Base-by-base conservation (phyloP, 1,140 invertebrate species). In the Meloidogyne exigua region DNA sequence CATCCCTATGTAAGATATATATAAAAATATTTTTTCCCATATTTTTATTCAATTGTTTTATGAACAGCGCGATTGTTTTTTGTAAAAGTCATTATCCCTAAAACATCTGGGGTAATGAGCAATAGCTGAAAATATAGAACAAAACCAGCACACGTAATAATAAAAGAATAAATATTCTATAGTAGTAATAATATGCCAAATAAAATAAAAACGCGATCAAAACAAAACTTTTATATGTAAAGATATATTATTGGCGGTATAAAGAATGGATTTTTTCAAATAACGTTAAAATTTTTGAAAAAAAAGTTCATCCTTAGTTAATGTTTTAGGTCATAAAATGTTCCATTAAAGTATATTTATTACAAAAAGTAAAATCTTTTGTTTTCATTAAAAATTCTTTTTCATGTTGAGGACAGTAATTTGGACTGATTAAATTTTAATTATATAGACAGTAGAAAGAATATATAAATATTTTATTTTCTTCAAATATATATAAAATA, bases 11-110 rank as follows among this genome's bases (percentile, higher is more conserved):
- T n/a, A n/a, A n/a, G n/a, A n/a, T 44, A 49, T 18, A 18, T 49
- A 49, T 49, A 3, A 1, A 15, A 15, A 32, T 39, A 39, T 39
- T 39, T 39, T 39, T 57, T n/a, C 49, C 49, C 49, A n/a, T n/a
- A 57, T 57, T 57, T 57, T 57, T n/a, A 57, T 57, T 57, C 49
- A 57, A 57, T 57, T 57, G 49, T 7, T 57, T 57, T 57, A 57
- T 57, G 49, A 57, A 57, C 49, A n/a, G n/a, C 18, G 49, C 49
- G 49, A n/a, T 57, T 57, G n/a, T 57, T 57, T 57, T 57, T 57
- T 57, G 9, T 57, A 57, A 57, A 57, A 57, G 49, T n/a, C 49
- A 57, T 57, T n/a, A 57, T 57, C 49, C n/a, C 49, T 57, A 57
- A 57, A 57, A 57, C 49, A 57, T n/a, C 49, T 57, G 9, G 49